Conservation (phyloP, 2,888 invertebrate genomes). For the Dermolepida albohirtum region DNA sequence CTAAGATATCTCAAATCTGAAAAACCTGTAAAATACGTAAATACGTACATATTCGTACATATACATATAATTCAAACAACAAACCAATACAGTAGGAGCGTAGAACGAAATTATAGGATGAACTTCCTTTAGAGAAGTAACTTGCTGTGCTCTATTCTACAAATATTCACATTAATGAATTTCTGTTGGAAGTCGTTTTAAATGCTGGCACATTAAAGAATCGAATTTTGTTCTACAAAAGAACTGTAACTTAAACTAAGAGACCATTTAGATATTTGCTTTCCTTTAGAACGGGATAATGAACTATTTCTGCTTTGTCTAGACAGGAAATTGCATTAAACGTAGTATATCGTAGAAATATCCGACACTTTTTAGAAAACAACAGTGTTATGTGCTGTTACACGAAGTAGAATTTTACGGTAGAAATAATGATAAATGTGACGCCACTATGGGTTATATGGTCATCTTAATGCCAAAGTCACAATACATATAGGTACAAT, state of each 20-base stretch:
- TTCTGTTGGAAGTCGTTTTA: neutral
- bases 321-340: constrained; percentile 34
- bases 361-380: constrained; percentile 27
- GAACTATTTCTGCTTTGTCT: constrained; percentile 14
- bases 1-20: too few species aligned
- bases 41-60: too few species aligned
- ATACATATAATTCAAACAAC: too few species aligned
- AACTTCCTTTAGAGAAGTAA: too few species aligned
- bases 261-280: constrained; percentile 12
- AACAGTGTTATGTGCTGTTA: constrained; percentile 6
- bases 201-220: neutral
- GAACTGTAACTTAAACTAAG: constrained; percentile 29
- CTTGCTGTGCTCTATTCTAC: too few species aligned
- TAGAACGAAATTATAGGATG: too few species aligned
- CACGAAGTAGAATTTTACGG: constrained; percentile 18
- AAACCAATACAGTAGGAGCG: too few species aligned
- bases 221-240: neutral
- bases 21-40: too few species aligned
- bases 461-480: constrained; percentile 24
- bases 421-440: constrained; percentile 19
- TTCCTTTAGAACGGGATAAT: constrained; percentile 13
- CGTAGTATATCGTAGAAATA: constrained; percentile 10
- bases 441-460: constrained; percentile 10
- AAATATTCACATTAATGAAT: too few species aligned
- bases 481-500: constrained; percentile 1